phyloP scores from a whole-genome alignment of 2,888 invertebrate genomes.

The Pediacus dermestoides region DNA sequence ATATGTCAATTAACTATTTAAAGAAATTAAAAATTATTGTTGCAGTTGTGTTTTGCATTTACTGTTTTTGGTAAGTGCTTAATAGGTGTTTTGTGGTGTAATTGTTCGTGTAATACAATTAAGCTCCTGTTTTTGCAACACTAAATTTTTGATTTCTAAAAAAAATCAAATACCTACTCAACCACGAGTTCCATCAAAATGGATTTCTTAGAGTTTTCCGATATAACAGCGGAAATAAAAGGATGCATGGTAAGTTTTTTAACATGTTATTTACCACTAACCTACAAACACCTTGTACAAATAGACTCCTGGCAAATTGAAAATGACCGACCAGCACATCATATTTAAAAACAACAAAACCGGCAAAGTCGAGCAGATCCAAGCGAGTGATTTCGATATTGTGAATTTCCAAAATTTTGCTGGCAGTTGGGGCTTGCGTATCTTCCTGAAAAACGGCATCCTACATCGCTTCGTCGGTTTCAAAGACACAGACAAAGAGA shows the following conservation, averaged over 20 bases:
- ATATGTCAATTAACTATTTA: no score
- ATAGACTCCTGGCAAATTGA: conserved; percentile 86
- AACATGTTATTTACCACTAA: no score
- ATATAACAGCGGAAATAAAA: conserved; percentile 78
- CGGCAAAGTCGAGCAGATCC: conserved; percentile 91
- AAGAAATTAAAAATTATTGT: no score
- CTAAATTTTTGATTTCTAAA: no score
- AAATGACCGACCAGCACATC: conserved; percentile 86
- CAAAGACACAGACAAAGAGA: conserved; percentile 91
- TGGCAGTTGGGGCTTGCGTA: conserved; percentile 82
- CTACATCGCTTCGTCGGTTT: conserved; percentile 92
- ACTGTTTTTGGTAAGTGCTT: no score
- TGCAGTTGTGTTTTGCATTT: no score
- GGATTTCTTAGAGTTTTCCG: conserved; percentile 87
- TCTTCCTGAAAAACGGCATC: conserved; percentile 86
- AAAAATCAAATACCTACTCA: no score
- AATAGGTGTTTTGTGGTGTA: no score
- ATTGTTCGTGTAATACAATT: no score
- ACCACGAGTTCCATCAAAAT: conserved; percentile 44
- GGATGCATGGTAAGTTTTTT: conserved; percentile 73
- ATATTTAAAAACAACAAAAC: conserved; percentile 95
- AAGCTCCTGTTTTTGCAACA: no score
- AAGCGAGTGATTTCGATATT: conserved; percentile 78
- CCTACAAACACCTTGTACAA: conserved; percentile 36
- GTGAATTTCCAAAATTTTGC: conserved; percentile 92